These are phyloP conservation scores for Radopholus similis DNA, from an alignment of 1,140 invertebrate species.

Conservation along the genomic window DNA sequence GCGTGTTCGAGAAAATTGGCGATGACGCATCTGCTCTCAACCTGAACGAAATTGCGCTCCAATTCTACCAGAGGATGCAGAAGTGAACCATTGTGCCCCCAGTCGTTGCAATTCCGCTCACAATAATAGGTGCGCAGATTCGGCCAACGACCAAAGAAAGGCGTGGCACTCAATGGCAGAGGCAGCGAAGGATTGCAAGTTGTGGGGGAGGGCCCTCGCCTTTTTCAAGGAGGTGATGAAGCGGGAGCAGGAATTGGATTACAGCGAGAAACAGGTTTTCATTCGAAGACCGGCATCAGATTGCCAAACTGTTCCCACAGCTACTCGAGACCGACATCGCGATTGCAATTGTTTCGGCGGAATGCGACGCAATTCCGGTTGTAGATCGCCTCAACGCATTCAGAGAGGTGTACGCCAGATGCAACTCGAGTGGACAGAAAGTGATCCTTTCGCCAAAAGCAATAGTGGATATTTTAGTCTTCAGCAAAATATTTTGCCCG, in stretches of 20 bases:
- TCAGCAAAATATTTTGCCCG: conserved; percentile 3
- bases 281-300: too few species aligned
- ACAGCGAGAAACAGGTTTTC: conserved; percentile 1
- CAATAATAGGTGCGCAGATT: background rate
- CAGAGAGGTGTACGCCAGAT: background rate
- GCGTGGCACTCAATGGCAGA: conserved; percentile 18
- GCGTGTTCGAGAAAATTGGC: conserved; percentile 16
- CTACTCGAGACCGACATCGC: conserved; percentile 11
- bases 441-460: too few species aligned
- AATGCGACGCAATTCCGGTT: conserved; percentile 4
- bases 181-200: conserved; percentile 5
- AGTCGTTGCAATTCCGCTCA: background rate
- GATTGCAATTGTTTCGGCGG: conserved; percentile 11
- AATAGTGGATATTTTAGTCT: background rate
- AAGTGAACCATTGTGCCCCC: too few species aligned
- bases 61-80: conserved; percentile 11
- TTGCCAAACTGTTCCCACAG: background rate
- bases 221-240: conserved; percentile 8
- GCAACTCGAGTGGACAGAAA: background rate
- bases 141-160: conserved; percentile 9
- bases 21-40: conserved; percentile 10
- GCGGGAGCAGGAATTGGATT: conserved; percentile 8
- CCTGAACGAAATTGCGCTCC: conserved; percentile 13
- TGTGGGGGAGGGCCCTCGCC: background rate
- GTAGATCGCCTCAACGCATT: background rate